phyloP scores from a whole-genome alignment of 2,113 vertebrate species.

The Paedocypris sp. region DNA sequence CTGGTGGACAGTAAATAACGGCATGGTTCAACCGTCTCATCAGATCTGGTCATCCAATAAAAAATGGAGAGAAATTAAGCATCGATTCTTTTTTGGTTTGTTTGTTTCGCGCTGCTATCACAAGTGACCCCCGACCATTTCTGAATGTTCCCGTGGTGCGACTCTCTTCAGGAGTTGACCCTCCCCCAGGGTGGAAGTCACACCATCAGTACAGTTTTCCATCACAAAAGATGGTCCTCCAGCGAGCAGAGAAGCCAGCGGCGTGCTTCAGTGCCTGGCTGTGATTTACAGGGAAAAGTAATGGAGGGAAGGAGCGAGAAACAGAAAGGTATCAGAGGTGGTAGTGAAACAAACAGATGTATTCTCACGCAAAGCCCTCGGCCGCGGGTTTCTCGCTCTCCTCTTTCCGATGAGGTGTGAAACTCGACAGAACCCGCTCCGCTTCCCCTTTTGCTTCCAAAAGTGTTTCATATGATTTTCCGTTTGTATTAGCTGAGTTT shows the following conservation, averaged over 20 bases:
- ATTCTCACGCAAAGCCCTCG: slow-evolving; percentile 12
- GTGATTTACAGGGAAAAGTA: background rate
- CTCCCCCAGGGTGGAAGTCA: slow-evolving; percentile 55
- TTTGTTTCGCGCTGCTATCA: too few relatives aligned
- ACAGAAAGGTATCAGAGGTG: background rate
- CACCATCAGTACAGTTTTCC: slow-evolving; percentile 59
- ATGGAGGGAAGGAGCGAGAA: background rate
- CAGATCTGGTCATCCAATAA: too few relatives aligned
- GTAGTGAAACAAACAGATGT: slow-evolving; percentile 40
- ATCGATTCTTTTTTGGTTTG: too few relatives aligned
- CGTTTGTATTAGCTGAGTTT: slow-evolving; percentile 7
- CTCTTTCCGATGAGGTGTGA: slow-evolving; percentile 26
- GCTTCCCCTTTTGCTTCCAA: slow-evolving; percentile 36
- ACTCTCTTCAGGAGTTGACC: slow-evolving; percentile 46
- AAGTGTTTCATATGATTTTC: slow-evolving; percentile 31
- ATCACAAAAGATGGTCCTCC: slow-evolving; percentile 49
- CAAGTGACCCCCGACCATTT: background rate
- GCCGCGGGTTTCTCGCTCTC: slow-evolving; percentile 17
- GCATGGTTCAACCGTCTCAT: too few relatives aligned
- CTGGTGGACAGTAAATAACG: too few relatives aligned
- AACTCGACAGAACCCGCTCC: slow-evolving; percentile 21
- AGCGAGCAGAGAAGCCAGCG: slow-evolving; percentile 43
- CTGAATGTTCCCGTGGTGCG: slow-evolving; percentile 35
- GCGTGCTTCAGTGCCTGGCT: slow-evolving; percentile 35
- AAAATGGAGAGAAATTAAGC: too few relatives aligned